A percentile compares a stretch with the other conserved stretches of the same genome.
phyloP scores from a whole-genome alignment of 1,140 invertebrate species.

The Asobara japonica region DNA sequence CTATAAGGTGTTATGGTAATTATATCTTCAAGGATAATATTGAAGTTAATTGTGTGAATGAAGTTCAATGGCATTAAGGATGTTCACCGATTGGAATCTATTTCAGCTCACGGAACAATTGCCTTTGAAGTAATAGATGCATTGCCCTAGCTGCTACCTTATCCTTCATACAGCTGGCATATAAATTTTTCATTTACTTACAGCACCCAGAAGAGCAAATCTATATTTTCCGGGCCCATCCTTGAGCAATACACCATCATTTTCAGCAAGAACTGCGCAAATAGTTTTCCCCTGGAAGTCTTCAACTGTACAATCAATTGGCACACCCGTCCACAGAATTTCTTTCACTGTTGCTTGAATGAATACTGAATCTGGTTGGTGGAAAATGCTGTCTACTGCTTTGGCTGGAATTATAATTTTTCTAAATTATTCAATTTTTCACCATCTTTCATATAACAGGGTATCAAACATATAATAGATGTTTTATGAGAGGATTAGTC shows the following conservation, averaged over 20 bases:
- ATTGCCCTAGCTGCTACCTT: no score
- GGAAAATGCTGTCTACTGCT: conserved; percentile 69
- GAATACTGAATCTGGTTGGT: conserved; percentile 69
- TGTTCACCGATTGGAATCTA: no score
- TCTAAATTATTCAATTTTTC: no score
- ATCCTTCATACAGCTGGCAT: conserved; percentile 15
- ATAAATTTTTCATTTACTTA: conserved; percentile 57
- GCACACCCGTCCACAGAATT: conserved; percentile 73
- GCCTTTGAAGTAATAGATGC: no score
- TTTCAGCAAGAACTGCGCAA: conserved; percentile 73
- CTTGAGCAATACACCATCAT: conserved; percentile 56
- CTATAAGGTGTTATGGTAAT: no score
- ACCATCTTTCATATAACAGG: no score
- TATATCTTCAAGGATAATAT: no score
- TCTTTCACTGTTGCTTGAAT: conserved; percentile 70
- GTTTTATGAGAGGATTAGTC: no score
- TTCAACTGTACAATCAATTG: conserved; percentile 74
- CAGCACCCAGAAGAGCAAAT: conserved; percentile 77
- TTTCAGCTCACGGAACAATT: no score
- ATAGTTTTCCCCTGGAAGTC: conserved; percentile 76
- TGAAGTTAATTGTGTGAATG: no score
- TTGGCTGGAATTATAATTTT: conserved; percentile 51
- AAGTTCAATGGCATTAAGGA: no score
- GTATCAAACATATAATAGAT: no score
- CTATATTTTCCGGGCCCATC: conserved; percentile 64